Evolutionary conservation across 2,888 invertebrate species (phyloP).

Genomic region (Ryuthela nishihirai): DNA sequence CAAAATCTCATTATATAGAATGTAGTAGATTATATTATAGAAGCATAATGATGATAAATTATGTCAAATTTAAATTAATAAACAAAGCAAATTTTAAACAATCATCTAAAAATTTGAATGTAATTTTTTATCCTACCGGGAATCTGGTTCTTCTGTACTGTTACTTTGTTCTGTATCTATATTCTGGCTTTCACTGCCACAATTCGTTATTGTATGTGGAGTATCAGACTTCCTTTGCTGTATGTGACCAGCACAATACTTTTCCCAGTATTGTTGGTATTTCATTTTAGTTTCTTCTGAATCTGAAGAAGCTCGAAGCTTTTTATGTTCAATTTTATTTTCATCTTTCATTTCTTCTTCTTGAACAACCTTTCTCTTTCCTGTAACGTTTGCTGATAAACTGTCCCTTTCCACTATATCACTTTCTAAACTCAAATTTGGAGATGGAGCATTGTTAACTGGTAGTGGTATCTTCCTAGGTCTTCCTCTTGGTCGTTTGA

Average conservation of each 20-base stretch:
- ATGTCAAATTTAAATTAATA: too few species aligned
- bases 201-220: conserved; percentile 13
- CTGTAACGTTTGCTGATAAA: neutral
- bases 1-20: too few species aligned
- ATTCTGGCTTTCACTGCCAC: conserved; percentile 3
- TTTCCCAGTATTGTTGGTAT: conserved; percentile 28
- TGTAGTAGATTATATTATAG: too few species aligned
- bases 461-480: too few species aligned
- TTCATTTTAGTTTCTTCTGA: conserved; percentile 11
- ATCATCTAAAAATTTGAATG: too few species aligned
- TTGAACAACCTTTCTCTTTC: neutral
- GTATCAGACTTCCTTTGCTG: conserved; percentile 10
- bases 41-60: too few species aligned
- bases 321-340: neutral
- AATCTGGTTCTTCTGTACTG: conserved; percentile 8
- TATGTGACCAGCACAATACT: conserved; percentile 14
- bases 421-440: too few species aligned
- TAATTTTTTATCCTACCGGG: conserved; percentile 32
- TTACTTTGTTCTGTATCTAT: conserved; percentile 1
- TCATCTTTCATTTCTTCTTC: neutral
- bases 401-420: too few species aligned
- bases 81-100: too few species aligned
- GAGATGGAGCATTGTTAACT: too few species aligned
- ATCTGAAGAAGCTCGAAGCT: neutral
- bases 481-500: neutral